Percentiles rank a stretch among this genome's conserved stretches.
phyloP scores from a whole-genome alignment of 2,113 vertebrate species.

The Oostethus manadensis region DNA sequence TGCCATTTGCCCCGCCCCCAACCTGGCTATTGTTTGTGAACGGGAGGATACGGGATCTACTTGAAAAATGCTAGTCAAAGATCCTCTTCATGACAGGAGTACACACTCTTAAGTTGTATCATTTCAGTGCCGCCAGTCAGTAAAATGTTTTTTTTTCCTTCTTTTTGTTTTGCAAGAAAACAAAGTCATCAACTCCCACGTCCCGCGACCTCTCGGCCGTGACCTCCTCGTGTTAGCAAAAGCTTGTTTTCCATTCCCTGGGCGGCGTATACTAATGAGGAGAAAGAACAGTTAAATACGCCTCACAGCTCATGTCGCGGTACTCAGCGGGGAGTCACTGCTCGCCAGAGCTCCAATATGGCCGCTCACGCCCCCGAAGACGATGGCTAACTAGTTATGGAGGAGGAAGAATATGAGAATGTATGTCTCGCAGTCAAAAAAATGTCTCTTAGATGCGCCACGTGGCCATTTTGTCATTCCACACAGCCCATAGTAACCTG shows the following conservation, averaged over 20 bases:
- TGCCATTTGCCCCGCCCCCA: too few relatives aligned
- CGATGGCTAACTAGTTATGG: constrained; percentile 36
- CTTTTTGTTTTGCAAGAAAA: constrained; percentile 13
- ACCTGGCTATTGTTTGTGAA: too few relatives aligned
- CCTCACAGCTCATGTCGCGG: constrained; percentile 54
- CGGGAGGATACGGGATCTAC: too few relatives aligned
- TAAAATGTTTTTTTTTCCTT: not conserved
- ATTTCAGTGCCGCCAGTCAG: not conserved
- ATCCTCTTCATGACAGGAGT: not conserved
- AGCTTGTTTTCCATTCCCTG: constrained; percentile 23
- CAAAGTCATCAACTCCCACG: constrained; percentile 47
- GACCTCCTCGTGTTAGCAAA: constrained; percentile 45
- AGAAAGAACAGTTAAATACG: constrained; percentile 52
- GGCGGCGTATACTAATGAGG: constrained; percentile 57
- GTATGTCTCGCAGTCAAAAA: constrained; percentile 20
- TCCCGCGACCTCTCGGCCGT: constrained; percentile 36
- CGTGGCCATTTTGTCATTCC: not conserved
- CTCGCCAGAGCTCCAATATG: constrained; percentile 49
- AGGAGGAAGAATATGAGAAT: constrained; percentile 31
- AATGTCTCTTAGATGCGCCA: constrained; percentile 25
- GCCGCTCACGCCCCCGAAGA: constrained; percentile 35
- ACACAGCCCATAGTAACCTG: constrained; percentile 15
- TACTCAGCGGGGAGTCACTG: constrained; percentile 66
- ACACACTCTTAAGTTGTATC: constrained; percentile 40
- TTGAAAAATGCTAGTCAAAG: too few relatives aligned